phyloP scores from a whole-genome alignment of 2,888 invertebrate species.

The Autographa gamma region DNA sequence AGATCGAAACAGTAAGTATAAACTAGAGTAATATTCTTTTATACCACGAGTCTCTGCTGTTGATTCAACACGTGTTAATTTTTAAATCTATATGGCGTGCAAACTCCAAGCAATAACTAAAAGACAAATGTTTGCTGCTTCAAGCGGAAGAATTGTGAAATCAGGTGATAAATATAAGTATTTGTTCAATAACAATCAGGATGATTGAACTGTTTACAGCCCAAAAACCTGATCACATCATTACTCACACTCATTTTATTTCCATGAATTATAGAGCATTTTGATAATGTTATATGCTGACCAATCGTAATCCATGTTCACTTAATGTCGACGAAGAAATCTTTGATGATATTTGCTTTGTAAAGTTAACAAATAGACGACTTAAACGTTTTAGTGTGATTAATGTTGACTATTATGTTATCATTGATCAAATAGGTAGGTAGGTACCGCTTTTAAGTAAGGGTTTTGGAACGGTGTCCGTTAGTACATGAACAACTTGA shows the following conservation, averaged over 20 bases:
- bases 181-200: background rate
- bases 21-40: constrained; percentile 51
- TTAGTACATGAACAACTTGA: background rate
- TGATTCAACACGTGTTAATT: constrained; percentile 46
- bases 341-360: constrained; percentile 19
- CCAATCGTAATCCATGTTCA: constrained; percentile 6
- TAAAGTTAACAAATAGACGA: constrained; percentile 22
- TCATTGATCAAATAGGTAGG: constrained; percentile 25
- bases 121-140: constrained; percentile 43
- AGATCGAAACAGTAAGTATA: constrained; percentile 40
- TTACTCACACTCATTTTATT: background rate
- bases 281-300: constrained; percentile 26
- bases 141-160: constrained; percentile 26
- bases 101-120: constrained; percentile 32
- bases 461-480: background rate
- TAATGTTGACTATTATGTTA: constrained; percentile 13
- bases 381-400: constrained; percentile 33
- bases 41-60: constrained; percentile 36
- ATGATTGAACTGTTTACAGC: constrained; percentile 2
- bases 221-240: background rate
- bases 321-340: constrained; percentile 24
- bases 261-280: background rate
- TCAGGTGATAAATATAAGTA: constrained; percentile 12
- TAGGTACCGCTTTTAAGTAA: background rate
- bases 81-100: constrained; percentile 17